Conservation (phyloP, 2,888 invertebrate species). For the Leucophenga maculata region DNA sequence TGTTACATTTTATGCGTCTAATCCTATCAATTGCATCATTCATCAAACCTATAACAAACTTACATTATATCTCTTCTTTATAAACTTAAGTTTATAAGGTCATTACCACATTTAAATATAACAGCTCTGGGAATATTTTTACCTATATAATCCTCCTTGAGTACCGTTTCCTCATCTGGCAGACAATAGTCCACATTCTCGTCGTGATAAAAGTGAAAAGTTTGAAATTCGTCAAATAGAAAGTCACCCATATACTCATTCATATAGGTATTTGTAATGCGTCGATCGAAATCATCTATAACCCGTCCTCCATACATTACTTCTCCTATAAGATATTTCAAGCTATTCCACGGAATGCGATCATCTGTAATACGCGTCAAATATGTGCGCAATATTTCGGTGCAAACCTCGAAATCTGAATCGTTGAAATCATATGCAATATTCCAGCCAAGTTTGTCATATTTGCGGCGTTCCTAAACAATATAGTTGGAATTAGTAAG, state of each 20-base stretch:
- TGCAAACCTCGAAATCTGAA: conserved; percentile 91
- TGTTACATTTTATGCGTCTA: no score
- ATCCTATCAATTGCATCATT: no score
- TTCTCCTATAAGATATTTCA: conserved; percentile 94
- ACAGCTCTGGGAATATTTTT: conserved; percentile 37
- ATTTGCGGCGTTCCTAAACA: conserved; percentile 87
- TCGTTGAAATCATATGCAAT: conserved; percentile 94
- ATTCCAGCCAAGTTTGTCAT: conserved; percentile 96
- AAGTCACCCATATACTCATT: conserved; percentile 96
- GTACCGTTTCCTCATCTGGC: conserved; percentile 76
- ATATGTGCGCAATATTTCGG: conserved; percentile 88
- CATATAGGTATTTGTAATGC: conserved; percentile 90
- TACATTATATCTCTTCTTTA: no score
- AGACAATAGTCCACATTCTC: conserved; percentile 83
- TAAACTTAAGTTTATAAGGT: no score
- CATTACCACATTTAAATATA: background rate
- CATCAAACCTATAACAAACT: no score
- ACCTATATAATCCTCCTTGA: conserved; percentile 83
- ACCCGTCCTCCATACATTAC: conserved; percentile 96
- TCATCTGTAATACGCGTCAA: conserved; percentile 78
- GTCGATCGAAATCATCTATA: conserved; percentile 91
- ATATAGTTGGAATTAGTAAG: conserved; percentile 8
- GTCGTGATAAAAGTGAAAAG: conserved; percentile 90
- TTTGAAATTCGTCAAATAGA: conserved; percentile 91
- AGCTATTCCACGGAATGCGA: conserved; percentile 89